These are phyloP conservation scores for Syngnathoides biaculeatus DNA, from an alignment of 2,113 vertebrate species.

Conservation along the genomic window DNA sequence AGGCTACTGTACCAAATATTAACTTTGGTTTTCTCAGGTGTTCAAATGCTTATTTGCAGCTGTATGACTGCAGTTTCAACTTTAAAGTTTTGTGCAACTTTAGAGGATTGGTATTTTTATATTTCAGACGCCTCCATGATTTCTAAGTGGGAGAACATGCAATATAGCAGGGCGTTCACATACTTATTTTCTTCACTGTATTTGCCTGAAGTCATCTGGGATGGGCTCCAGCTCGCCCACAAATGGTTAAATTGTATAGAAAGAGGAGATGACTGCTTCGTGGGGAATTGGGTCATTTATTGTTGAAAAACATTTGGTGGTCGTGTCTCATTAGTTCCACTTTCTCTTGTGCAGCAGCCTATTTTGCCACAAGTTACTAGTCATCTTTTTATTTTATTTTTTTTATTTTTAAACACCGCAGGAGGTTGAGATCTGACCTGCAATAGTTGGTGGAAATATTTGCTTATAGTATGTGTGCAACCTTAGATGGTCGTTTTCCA, in stretches of 20 bases:
- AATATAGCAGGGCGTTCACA: too few relatives aligned
- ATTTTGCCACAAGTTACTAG: not conserved
- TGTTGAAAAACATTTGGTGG: not conserved
- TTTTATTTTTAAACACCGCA: conserved; percentile 29
- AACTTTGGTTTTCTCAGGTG: too few relatives aligned
- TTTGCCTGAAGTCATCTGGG: too few relatives aligned
- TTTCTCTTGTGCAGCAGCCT: not conserved
- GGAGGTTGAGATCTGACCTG: conserved; percentile 17
- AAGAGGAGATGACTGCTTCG: not conserved
- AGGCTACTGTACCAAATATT: too few relatives aligned
- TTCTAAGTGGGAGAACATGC: too few relatives aligned
- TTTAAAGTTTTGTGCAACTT: too few relatives aligned
- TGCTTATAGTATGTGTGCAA: conserved; percentile 17
- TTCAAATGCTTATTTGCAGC: too few relatives aligned
- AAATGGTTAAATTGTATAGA: not conserved
- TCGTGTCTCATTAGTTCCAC: not conserved
- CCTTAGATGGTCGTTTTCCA: conserved; percentile 44
- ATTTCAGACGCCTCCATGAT: too few relatives aligned
- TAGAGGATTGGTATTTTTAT: too few relatives aligned
- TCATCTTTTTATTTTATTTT: not conserved
- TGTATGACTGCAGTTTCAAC: too few relatives aligned
- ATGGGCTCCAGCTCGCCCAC: not conserved
- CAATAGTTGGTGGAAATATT: conserved; percentile 33
- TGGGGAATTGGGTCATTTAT: not conserved
- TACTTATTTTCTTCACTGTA: too few relatives aligned